These are phyloP conservation scores for Amphibalanus amphitrite DNA, from an alignment of 1,140 invertebrate genomes.

Conservation along the genomic window DNA sequence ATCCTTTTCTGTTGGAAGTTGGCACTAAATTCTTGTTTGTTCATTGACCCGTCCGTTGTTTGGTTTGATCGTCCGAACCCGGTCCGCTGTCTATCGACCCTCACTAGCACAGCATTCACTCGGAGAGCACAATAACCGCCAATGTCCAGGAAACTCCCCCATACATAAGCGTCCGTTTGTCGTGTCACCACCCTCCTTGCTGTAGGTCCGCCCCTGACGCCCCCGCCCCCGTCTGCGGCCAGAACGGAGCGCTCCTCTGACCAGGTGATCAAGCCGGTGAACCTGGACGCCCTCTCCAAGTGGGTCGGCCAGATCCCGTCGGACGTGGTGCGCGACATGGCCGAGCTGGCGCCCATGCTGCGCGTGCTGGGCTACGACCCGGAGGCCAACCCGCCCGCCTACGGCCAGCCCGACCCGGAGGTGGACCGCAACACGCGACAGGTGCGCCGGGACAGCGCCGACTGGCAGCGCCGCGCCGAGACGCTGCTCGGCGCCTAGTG, in stretches of 20 bases:
- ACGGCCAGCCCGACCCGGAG: constrained; percentile 25
- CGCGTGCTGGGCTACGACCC: constrained; percentile 80
- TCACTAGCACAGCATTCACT: too few relatives aligned
- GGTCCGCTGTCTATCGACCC: too few relatives aligned
- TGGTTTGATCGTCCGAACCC: too few relatives aligned
- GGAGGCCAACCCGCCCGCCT: constrained; percentile 75
- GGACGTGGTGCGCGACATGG: constrained; percentile 79
- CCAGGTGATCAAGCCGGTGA: constrained; percentile 96
- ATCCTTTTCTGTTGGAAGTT: too few relatives aligned
- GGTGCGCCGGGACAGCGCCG: not conserved
- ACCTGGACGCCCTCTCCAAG: constrained; percentile 85
- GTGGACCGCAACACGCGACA: not conserved
- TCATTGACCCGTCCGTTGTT: too few relatives aligned
- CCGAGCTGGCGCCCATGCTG: constrained; percentile 80
- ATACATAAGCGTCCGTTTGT: too few relatives aligned
- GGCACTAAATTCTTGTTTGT: too few relatives aligned
- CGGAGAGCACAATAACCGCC: too few relatives aligned
- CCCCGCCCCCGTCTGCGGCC: constrained; percentile 18
- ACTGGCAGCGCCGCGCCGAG: not conserved
- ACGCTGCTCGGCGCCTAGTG: too few relatives aligned
- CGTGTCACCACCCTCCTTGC: too few relatives aligned
- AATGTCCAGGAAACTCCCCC: too few relatives aligned
- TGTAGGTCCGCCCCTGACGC: too few relatives aligned
- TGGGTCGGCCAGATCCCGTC: constrained; percentile 88
- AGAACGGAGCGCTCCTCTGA: constrained; percentile 95